Conservation (phyloP, 2,113 vertebrate species). For the Helogale parvula region DNA sequence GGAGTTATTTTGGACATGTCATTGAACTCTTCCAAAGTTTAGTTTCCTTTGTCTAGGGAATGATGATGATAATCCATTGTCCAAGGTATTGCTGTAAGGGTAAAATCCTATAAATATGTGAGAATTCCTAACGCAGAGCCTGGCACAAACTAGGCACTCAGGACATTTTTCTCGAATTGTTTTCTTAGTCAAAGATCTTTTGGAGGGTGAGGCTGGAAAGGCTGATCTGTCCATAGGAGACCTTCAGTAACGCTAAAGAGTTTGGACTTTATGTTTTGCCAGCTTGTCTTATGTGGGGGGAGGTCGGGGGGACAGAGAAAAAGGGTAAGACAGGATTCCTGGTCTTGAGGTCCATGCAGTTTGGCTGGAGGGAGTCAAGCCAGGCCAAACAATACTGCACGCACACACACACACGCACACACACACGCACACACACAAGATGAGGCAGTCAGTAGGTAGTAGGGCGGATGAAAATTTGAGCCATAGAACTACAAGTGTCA, state of each 20-base stretch:
- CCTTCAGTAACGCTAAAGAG: not conserved
- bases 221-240: not conserved
- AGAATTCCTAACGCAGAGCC: not conserved
- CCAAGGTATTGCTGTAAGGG: not conserved
- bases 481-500: not conserved
- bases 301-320: not conserved
- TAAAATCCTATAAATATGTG: not conserved
- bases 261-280: not conserved
- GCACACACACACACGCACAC: rapidly evolving
- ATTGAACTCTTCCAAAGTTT: not conserved
- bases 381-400: rapidly evolving
- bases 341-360: not conserved
- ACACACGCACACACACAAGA: not conserved
- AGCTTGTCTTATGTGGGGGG: not conserved
- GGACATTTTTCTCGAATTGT: not conserved
- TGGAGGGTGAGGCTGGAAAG: not conserved
- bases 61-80: not conserved
- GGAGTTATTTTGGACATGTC: not conserved
- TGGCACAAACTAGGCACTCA: not conserved
- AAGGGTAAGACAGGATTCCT: not conserved
- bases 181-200: not conserved
- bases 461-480: not conserved
- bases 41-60: not conserved
- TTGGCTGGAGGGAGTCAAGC: not conserved
- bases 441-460: not conserved